Conservation (phyloP, 2,113 vertebrate genomes). For the Morone chrysops region DNA sequence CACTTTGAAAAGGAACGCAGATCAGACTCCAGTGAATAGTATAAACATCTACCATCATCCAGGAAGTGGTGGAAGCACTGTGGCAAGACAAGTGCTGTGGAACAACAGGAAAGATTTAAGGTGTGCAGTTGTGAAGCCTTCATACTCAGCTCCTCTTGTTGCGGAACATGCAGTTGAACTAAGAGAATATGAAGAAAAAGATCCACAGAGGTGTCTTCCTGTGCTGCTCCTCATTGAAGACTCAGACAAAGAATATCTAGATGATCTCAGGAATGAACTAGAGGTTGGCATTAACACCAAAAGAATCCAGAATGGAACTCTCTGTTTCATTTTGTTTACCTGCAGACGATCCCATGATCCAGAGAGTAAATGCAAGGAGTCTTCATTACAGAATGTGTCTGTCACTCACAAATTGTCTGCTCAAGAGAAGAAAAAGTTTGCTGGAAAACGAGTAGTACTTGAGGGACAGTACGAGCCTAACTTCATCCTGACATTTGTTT, state of each 20-base stretch:
- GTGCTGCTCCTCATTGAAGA: conserved; percentile 88
- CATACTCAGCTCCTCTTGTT: conserved; percentile 70
- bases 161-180: conserved; percentile 83
- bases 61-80: conserved; percentile 90
- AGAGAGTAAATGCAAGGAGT: conserved; percentile 79
- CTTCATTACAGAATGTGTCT: conserved; percentile 82
- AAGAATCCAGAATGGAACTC: conserved; percentile 70
- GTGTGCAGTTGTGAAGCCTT: conserved; percentile 85
- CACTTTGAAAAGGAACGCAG: conserved; percentile 41
- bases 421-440: conserved; percentile 83
- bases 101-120: conserved; percentile 82
- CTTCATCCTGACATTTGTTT: conserved; percentile 87
- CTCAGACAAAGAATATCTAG: conserved; percentile 84
- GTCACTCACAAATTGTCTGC: conserved; percentile 87
- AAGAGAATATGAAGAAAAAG: conserved; percentile 86
- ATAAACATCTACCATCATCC: conserved; percentile 90
- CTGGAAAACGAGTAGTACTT: conserved; percentile 73
- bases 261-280: conserved; percentile 81
- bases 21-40: conserved; percentile 73
- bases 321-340: conserved; percentile 86
- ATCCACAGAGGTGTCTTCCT: conserved; percentile 79
- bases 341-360: conserved; percentile 85
- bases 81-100: conserved; percentile 88
- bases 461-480: conserved; percentile 70
- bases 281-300: conserved; percentile 76